Evolutionary conservation across 2,797 vertebrate genomes (phyloP), one percentile per base, ranked within the genome.

Genomic region (Lemur catta): DNA sequence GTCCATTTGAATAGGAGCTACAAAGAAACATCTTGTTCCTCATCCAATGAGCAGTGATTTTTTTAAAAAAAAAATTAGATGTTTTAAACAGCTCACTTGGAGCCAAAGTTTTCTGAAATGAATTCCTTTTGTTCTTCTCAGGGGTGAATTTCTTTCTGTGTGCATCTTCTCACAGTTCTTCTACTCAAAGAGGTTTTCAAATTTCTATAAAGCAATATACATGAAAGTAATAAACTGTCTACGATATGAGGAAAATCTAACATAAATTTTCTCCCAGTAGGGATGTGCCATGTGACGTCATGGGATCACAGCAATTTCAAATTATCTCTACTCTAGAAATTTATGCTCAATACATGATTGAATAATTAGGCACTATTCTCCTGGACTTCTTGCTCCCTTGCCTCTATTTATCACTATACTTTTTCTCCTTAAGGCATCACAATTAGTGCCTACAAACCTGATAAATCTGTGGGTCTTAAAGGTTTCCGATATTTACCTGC

Each of bases 91-190:
- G 30, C 6, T 93, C 8, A 57, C 13, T 61, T 94, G 50, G 1
- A 75, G 33, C 2, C 28, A 82, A 67, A 22, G 11, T 80, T 87
- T 95, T 75, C 79, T 82, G 50, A 94, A 94, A 87, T 33, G 0
- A 95, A 71, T 65, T 87, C 3, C 38, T 92, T 95, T 71, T 74
- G 43, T 87, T 94, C n/a, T 88, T 92, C 38, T 79, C 24, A 79
- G 43, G 30, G 69, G 13, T 71, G 30, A 71, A 71, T 15, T 69
- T 92, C 30, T 55, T 11, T 79, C 63, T 48, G 17, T 48, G 18
- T 35, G 3, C 2, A 48, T 91, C 18, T 72, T 95, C 33, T 84
- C 52, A 76, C 0, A 67, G 11, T 80, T 84, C 14, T 76, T 93
- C 48, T 33, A 72, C 69, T 81, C 87, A 84, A 79, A 78, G 61